Base-by-base conservation (phyloP, 2,113 vertebrate species). In the Brevimyrus niger region DNA sequence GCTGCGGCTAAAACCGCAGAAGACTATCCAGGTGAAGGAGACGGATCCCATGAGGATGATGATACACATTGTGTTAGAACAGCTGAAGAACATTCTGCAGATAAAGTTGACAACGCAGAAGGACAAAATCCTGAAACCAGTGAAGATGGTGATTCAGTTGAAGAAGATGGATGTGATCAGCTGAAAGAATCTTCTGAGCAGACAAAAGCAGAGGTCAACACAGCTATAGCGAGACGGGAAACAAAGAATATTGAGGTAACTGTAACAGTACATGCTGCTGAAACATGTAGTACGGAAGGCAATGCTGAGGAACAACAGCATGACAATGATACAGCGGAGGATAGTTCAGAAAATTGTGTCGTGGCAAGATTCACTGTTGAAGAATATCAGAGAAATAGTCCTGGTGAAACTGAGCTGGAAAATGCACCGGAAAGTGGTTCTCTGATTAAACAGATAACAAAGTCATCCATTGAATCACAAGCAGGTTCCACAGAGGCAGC, bases 401-500 rank as follows among this genome's bases (percentile, higher is more conserved):
- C 31, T 83, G 88, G 23, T 76, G 13, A 88, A 61, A 17, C 2
- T 61, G 51, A 53, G 13, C 48, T 4, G 55, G n/a, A 48, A 55
- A 27, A 3, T 82, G 0, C 31, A 50, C 58, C 84, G 0, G 19
- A 55, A 11, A 84, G 86, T 15, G 76, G 46, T 44, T 44, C 82
- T 13, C 91, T 95, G 3, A 85, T 90, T 50, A 94, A 93, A 82
- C 95, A 96, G 92, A 88, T 92, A 91, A 95, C 95, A 84, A 93
- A 89, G 91, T 94, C 94, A 47, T 96, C 95, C 3, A 88, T 95
- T 89, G 95, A 95, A 91, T 95, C 93, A 50, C 94, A 94, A 89
- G 91, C 92, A 0, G 95, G 95, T 88, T 96, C 94, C 0, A 19
- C 94, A 90, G 94, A 95, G 76, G 53, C 84, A 51, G 94, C 91